Conservation (phyloP, 2,888 invertebrate genomes). For the Heliconius sara region DNA sequence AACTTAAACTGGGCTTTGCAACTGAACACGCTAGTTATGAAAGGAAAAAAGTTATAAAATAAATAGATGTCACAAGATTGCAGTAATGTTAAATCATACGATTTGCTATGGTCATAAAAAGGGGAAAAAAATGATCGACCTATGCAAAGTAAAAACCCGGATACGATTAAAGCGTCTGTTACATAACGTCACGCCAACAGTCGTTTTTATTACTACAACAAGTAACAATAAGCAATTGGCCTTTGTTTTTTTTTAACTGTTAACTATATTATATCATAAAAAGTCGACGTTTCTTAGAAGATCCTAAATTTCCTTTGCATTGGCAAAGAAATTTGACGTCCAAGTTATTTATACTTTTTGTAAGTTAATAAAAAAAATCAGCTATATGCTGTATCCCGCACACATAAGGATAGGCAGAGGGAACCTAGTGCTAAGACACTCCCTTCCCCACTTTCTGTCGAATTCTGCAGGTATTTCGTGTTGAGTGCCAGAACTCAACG, state of each 20-base stretch:
- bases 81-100: not conserved
- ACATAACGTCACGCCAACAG: not conserved
- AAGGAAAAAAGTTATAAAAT: not conserved
- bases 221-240: not conserved
- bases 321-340: not conserved
- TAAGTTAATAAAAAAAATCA: too few species aligned
- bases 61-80: not conserved
- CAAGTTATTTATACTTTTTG: too few species aligned
- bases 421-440: too few species aligned
- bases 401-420: too few species aligned
- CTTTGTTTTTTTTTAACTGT: not conserved
- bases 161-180: conserved; percentile 12
- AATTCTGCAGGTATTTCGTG: too few species aligned
- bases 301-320: not conserved
- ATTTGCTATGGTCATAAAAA: not conserved
- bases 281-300: not conserved
- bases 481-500: too few species aligned
- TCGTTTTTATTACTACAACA: not conserved
- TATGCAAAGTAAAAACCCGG: conserved; percentile 12
- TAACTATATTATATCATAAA: not conserved
- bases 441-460: too few species aligned
- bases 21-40: not conserved
- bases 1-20: not conserved
- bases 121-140: not conserved
- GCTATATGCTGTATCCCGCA: too few species aligned